Evolutionary conservation across 2,888 invertebrate species (phyloP), one percentile per base, ranked within the genome.

Genomic region (Polydrusus tereticollis): DNA sequence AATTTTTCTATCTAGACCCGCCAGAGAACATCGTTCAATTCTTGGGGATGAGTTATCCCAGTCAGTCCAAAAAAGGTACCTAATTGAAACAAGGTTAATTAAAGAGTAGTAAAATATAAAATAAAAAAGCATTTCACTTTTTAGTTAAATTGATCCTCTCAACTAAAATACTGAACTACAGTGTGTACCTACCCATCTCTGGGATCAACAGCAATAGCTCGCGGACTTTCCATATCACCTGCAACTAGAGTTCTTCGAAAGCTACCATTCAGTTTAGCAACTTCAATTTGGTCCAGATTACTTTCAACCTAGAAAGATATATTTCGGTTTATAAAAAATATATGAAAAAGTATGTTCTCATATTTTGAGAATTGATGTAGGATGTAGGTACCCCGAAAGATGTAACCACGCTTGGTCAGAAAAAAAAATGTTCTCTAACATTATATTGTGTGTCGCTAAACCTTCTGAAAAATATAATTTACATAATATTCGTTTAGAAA

Each of bases 151-250:
- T 12, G 4, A 50, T 29, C 7, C 29, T 29, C 7, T 29, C 29
- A 29, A 29, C 29, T 36, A 36, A 5, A 36, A 36, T 12, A 36
- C 3, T 14, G 14, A 8, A 55, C n/a, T 5, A 55, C 14, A 50
- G 23, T 59, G 10, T 8, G 12, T 18, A 45, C 36, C 57, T 63
- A 73, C 86, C 95, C 91, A 82, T 89, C 88, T 77, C 92, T 83
- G 0, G 95, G 94, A 86, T 96, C 96, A 16, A 94, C 84, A 0
- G 94, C 94, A 74, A 96, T 90, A 20, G 95, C 94, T 65, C 96
- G 87, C 1, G 95, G 94, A 77, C 92, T 93, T 82, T 93, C 93
- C 92, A 96, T 94, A 80, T 92, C 92, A 0, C 75, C 82, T 2
- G 93, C 92, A 38, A 95, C 88, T 8, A 96, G 86, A 2, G 94